Base-by-base conservation (phyloP, 2,797 vertebrate genomes). In the Melopsittacus undulatus region DNA sequence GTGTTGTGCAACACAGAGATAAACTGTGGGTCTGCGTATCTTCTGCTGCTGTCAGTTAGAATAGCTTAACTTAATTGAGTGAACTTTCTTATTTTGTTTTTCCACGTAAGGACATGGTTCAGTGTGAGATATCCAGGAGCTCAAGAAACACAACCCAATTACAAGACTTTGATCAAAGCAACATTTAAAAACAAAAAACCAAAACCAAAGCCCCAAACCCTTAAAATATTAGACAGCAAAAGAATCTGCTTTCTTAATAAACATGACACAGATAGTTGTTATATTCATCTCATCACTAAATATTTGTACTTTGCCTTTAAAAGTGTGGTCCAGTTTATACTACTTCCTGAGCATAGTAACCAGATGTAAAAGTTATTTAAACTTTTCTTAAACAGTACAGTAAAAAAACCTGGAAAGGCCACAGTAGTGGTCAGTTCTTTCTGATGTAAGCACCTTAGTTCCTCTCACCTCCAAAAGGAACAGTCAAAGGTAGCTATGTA, bases 271-370 rank as follows among this genome's bases (percentile, higher is more conserved):
- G 30, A 56, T 56, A 85, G 40, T 22, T 77, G 42, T 59, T 42
- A 54, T 27, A 26, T 92, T 89, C 75, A 48, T 88, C 51, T 84
- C 42, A 59, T 67, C 36, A 40, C 40, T 77, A 70, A 72, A 49
- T 87, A 48, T 61, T 72, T 94, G 45, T 94, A 59, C 54, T 92
- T 97, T 93, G 75, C 52, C 38, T 89, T 92, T 68, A 59, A 68
- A 49, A 91, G 73, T 49, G 43, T 85, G 34, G 38, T 90, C 70
- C 48, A 51, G 34, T 49, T 89, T 48, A 54, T 63, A 77, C 68
- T 18, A 1, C 49, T 75, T 68, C 52, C 26, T 57, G 18, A 85
- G 23, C 40, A n/a, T 10, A 59, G 29, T 46, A 67, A 78, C 9
- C 16, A 40, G 48, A 43, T 67, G 18, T 70, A 64, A 81, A 86